These are phyloP conservation scores for Drosophila vallismaia DNA, from an alignment of 2,888 invertebrate genomes.

Conservation along the genomic window DNA sequence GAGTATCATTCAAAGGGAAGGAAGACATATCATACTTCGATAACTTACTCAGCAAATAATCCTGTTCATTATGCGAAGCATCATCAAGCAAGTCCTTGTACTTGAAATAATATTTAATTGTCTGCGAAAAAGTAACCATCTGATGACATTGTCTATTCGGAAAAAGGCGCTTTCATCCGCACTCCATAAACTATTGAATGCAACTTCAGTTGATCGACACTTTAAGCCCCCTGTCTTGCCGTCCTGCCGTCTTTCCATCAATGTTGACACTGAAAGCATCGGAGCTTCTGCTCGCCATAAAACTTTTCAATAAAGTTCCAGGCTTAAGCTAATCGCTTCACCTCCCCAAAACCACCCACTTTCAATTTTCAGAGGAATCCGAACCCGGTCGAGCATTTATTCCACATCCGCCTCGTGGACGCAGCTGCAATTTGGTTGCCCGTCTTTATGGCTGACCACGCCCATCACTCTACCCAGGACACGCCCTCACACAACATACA, in stretches of 20 bases:
- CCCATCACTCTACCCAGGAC: slow-evolving; percentile 22
- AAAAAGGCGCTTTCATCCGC: neutral
- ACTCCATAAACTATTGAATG: slow-evolving; percentile 24
- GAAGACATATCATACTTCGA: slow-evolving; percentile 1
- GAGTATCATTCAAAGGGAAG: slow-evolving; percentile 1
- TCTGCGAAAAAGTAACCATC: neutral
- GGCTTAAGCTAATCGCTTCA: slow-evolving; percentile 61
- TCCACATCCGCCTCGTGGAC: slow-evolving; percentile 16
- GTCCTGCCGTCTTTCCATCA: slow-evolving; percentile 17
- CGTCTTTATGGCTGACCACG: slow-evolving; percentile 46
- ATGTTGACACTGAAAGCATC: slow-evolving; percentile 31
- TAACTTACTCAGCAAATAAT: slow-evolving; percentile 20
- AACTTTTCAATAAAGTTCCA: slow-evolving; percentile 66
- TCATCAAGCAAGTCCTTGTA: neutral
- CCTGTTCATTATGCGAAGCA: slow-evolving; percentile 9
- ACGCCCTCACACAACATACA: slow-evolving; percentile 1
- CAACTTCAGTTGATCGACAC: slow-evolving; percentile 27
- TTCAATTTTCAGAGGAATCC: neutral
- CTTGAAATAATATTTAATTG: neutral
- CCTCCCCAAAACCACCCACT: slow-evolving; percentile 11
- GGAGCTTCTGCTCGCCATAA: slow-evolving; percentile 26
- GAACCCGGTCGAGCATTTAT: slow-evolving; percentile 1
- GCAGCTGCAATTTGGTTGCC: slow-evolving; percentile 40
- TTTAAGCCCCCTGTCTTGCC: slow-evolving; percentile 16
- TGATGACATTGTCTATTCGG: neutral